Base-by-base conservation (phyloP, 1,140 invertebrate species). In the Diploscapter pachys region DNA sequence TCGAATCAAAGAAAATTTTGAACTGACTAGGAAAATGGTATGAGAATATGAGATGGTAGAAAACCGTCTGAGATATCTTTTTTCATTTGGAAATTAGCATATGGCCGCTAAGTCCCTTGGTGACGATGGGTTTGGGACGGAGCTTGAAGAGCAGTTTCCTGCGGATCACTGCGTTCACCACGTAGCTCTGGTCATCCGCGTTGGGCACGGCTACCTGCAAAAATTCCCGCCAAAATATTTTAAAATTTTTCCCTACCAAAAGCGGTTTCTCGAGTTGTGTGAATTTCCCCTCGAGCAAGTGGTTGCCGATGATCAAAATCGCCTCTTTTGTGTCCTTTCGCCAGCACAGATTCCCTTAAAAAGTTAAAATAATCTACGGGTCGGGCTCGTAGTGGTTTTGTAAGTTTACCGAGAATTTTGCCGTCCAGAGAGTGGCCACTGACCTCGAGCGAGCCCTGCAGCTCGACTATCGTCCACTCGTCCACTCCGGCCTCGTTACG, bases 251-350 rank as follows among this genome's bases (percentile, higher is more conserved):
- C 11, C 73, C 13, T 31, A 96, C 90, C 0, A 92, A 91, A 82
- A 94, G 90, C 0, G 93, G 93, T 84, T 94, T 94, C 50, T 93
- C 91, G 59, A 97, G 86, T 67, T 89, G 89, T 4, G 90, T 86
- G 81, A 93, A 90, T 52, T 95, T 93, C 5, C 94, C 94, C 84
- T 92, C 91, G 11, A 97, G 87, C 62, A 96, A 91, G 81, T 96
- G 93, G 86, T 95, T 93, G 0, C 94, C 94, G 72, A 96, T 92
- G n/a, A 96, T 92, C 0, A 96, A 87, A 8, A 94, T 89, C 50
- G 89, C 89, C 31, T 84, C 82, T 90, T 92, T 78, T 31, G 57
- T 74, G 52, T 57, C 72, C 56, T 67, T 59, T 64, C 61, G 56
- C 80, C 80, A 78, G 9, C 56, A 64, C 50, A 80, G 72, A 49